Conservation (phyloP, 2,113 vertebrate species). For the Opisthocomus hoazin region DNA sequence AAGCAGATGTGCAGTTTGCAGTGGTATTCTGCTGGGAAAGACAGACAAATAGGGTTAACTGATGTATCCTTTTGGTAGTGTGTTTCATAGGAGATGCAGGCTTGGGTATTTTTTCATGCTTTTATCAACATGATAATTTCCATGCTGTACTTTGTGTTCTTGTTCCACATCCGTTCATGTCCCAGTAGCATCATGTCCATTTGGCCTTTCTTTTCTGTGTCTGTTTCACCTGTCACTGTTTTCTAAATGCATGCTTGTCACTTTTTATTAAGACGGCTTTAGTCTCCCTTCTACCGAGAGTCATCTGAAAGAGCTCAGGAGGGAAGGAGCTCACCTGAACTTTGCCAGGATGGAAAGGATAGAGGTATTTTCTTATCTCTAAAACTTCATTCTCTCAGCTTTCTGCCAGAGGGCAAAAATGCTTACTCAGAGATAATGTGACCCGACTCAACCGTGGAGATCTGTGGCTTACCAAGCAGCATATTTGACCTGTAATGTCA, state of each 20-base stretch:
- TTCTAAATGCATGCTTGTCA: background rate
- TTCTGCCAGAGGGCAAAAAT: background rate
- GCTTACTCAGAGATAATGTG: background rate
- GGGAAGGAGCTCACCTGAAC: background rate
- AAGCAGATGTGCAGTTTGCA: background rate
- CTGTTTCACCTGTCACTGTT: background rate
- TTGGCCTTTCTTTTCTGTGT: background rate
- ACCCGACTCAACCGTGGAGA: background rate
- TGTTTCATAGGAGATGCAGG: background rate
- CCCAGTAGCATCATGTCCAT: background rate
- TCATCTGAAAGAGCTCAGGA: background rate
- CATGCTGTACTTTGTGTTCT: background rate
- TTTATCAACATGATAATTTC: background rate
- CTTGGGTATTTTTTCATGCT: background rate
- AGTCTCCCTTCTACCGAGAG: background rate
- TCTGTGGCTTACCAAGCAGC: background rate
- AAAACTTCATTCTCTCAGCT: background rate
- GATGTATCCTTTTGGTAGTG: background rate
- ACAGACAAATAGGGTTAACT: background rate
- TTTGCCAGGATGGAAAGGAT: background rate
- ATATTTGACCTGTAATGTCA: background rate
- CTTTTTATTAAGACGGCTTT: background rate
- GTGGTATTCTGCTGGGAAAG: background rate
- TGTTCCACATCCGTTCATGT: background rate
- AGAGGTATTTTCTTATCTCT: slow-evolving; percentile 24